Percentiles rank a stretch among this genome's conserved stretches.
Conservation (phyloP, 2,888 invertebrate species). For the Acrobeloides nanus region DNA sequence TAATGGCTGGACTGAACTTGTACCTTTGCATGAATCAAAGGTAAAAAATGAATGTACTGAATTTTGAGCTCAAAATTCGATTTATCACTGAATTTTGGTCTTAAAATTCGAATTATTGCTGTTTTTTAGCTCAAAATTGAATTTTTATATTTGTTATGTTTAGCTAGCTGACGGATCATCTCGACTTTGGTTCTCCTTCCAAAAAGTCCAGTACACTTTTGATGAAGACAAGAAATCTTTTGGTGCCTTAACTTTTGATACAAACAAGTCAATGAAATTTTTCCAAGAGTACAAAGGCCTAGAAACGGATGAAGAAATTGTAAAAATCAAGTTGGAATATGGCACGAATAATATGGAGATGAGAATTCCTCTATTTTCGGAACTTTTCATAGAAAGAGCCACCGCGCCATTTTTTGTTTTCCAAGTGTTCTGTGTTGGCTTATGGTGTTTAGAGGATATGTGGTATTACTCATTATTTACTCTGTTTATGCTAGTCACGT, state of each 20-base stretch:
- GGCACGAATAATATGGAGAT: conserved; percentile 77
- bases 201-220: conserved; percentile 89
- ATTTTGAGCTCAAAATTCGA: conserved; percentile 8
- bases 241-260: conserved; percentile 75
- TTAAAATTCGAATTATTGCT: no score
- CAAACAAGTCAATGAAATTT: conserved; percentile 56
- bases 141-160: conserved; percentile 11
- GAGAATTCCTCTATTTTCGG: conserved; percentile 90
- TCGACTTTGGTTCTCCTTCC: conserved; percentile 80
- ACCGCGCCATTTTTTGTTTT: conserved; percentile 99
- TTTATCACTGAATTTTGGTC: background rate
- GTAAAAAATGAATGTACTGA: conserved; percentile 39
- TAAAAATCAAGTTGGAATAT: conserved; percentile 71
- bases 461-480: conserved; percentile 54
- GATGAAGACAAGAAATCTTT: conserved; percentile 71
- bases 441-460: conserved; percentile 92
- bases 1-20: conserved; percentile 91
- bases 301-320: conserved; percentile 72
- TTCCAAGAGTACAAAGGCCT: conserved; percentile 72
- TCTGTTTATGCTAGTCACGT: conserved; percentile 57
- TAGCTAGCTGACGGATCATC: conserved; percentile 38
- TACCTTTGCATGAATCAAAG: conserved; percentile 63
- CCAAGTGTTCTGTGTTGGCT: conserved; percentile 94
- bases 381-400: conserved; percentile 90
- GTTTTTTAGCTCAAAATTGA: no score